phyloP scores from a whole-genome alignment of 2,888 invertebrate species.

The Oxytorus armatus region DNA sequence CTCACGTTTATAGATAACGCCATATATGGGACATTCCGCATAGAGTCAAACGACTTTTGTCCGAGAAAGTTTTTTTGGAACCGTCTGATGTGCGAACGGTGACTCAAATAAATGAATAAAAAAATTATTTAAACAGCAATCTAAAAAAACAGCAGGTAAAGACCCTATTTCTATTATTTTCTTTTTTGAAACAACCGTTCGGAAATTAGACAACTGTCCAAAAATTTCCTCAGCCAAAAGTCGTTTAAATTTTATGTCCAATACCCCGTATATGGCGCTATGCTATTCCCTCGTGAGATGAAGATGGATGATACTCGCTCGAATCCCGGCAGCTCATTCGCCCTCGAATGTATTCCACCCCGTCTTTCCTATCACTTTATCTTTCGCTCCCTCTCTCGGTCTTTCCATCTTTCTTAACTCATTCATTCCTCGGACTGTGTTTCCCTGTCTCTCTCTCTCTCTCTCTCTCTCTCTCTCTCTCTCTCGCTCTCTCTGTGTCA shows the following conservation, averaged over 20 bases:
- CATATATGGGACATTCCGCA: background rate
- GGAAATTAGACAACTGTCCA: slow-evolving; percentile 2
- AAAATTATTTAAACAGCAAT: background rate
- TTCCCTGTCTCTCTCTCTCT: slow-evolving; percentile 8
- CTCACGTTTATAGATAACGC: background rate
- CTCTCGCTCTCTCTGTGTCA: slow-evolving; percentile 9
- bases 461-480: background rate
- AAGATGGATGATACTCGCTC: slow-evolving; percentile 77
- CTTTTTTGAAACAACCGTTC: slow-evolving; percentile 10
- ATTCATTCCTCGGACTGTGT: slow-evolving; percentile 7
- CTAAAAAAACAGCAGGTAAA: background rate
- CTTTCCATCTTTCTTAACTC: slow-evolving; percentile 5
- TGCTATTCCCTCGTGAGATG: slow-evolving; percentile 73
- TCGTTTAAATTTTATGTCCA: background rate
- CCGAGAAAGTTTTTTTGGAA: background rate
- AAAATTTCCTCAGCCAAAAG: slow-evolving; percentile 2
- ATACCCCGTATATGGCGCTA: background rate
- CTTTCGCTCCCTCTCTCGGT: slow-evolving; percentile 18
- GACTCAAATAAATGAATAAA: background rate
- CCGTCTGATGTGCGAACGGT: background rate
- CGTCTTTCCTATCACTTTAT: slow-evolving; percentile 42
- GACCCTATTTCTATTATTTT: slow-evolving; percentile 6
- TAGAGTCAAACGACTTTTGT: background rate
- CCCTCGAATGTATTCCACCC: slow-evolving; percentile 69
- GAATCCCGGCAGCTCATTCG: slow-evolving; percentile 76